Evolutionary conservation across 2,113 vertebrate genomes (phyloP).

Genomic region (Lutjanus erythropterus): DNA sequence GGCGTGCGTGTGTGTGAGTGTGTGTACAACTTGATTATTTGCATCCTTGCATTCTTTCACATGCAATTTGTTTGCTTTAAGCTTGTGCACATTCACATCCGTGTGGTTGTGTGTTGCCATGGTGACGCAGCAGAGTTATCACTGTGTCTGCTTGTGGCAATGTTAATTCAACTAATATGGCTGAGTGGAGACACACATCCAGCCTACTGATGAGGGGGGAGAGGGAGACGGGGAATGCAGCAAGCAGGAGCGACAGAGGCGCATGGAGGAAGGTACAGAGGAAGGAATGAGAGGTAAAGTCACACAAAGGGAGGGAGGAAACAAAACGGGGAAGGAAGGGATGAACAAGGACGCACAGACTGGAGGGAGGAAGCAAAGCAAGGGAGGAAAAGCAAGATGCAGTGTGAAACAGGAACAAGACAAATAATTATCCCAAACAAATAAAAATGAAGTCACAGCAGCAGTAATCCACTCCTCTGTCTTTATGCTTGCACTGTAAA

Average conservation of each 20-base stretch:
- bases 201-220: conserved; percentile 1
- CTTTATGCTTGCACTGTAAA: neutral
- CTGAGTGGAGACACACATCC: conserved; percentile 23
- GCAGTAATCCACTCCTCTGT: neutral
- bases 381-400: neutral
- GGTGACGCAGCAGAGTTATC: neutral
- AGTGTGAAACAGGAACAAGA: no score
- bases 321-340: no score
- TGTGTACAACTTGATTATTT: conserved; percentile 8
- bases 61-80: neutral
- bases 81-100: neutral
- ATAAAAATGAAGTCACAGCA: no score
- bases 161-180: conserved; percentile 48
- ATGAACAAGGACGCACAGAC: neutral
- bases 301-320: neutral
- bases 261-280: neutral
- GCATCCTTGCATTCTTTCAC: neutral
- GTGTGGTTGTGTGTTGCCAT: conserved; percentile 41
- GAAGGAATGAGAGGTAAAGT: neutral
- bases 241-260: no score
- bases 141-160: conserved; percentile 5
- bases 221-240: neutral
- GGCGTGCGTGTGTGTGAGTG: conserved; percentile 3
- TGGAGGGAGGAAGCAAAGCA: neutral
- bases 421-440: neutral